Evolutionary conservation across 1,140 invertebrate genomes (phyloP).

Genomic region (Holcopasites calliopsidis): DNA sequence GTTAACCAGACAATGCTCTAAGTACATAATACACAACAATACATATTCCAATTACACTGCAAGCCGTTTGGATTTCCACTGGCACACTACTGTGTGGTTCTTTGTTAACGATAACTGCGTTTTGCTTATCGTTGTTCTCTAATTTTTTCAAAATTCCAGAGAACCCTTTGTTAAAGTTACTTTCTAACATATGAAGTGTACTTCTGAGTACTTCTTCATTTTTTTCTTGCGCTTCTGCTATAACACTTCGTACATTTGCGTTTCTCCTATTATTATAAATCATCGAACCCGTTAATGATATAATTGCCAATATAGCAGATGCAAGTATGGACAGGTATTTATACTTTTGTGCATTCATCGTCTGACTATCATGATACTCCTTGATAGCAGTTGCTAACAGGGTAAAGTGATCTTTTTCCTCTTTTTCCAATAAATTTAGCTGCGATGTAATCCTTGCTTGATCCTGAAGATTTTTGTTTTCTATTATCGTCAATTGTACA

Average conservation of each 20-base stretch:
- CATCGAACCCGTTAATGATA: constrained; percentile 72
- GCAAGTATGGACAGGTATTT: constrained; percentile 76
- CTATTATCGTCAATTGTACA: constrained; percentile 74
- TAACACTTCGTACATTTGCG: constrained; percentile 62
- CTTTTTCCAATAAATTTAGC: constrained; percentile 68
- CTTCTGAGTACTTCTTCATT: constrained; percentile 63
- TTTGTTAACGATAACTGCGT: not conserved
- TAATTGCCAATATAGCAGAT: constrained; percentile 68
- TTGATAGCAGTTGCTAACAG: constrained; percentile 75
- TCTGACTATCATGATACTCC: constrained; percentile 77
- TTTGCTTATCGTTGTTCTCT: not conserved
- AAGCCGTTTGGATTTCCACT: not conserved
- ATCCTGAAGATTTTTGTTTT: constrained; percentile 74
- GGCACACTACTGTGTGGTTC: not conserved
- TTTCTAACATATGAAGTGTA: constrained; percentile 59
- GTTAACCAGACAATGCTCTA: not conserved
- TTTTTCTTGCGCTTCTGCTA: constrained; percentile 60
- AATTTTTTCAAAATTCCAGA: not conserved
- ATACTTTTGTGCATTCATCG: constrained; percentile 73
- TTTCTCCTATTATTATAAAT: constrained; percentile 74
- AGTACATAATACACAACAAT: not conserved
- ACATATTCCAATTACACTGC: not conserved
- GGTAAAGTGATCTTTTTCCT: constrained; percentile 74
- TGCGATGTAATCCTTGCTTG: constrained; percentile 63
- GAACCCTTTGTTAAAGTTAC: constrained; percentile 48